Conservation (phyloP, 2,797 vertebrate genomes). For the Pogonophryne albipinna region DNA sequence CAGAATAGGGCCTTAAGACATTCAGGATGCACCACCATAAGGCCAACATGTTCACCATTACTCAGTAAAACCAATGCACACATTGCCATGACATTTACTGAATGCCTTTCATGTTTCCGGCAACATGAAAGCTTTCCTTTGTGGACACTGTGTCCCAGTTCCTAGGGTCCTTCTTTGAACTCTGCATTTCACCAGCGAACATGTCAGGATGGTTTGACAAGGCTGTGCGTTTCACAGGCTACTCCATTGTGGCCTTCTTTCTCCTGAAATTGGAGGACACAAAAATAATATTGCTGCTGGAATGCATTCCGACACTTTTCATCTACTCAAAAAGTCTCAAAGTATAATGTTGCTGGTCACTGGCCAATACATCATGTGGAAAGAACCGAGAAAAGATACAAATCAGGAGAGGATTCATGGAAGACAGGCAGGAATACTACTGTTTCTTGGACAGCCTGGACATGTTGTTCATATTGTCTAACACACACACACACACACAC, state of each 20-base stretch:
- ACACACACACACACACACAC: background rate
- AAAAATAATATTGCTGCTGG: background rate
- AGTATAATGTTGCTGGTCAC: background rate
- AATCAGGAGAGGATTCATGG: background rate
- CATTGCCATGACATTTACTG: background rate
- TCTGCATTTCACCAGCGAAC: background rate
- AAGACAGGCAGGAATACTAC: background rate
- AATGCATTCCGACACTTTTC: background rate
- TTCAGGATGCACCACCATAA: background rate
- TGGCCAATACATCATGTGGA: background rate
- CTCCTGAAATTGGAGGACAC: conserved; percentile 1
- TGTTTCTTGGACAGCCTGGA: background rate
- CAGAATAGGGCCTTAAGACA: background rate
- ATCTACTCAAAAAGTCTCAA: background rate
- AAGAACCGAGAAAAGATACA: background rate
- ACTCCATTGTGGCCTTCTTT: background rate
- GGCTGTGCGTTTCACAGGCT: conserved; percentile 8
- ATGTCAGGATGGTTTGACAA: conserved; percentile 11
- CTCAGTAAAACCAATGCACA: background rate
- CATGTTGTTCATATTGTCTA: background rate
- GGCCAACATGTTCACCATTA: background rate
- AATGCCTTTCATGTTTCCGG: background rate
- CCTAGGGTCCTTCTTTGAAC: conserved; percentile 17
- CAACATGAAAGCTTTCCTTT: background rate
- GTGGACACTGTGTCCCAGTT: background rate